A percentile compares a stretch with the other conserved stretches of the same genome.
These are phyloP conservation scores for Volucella inanis DNA, from an alignment of 2,888 invertebrate species.

Conservation along the genomic window DNA sequence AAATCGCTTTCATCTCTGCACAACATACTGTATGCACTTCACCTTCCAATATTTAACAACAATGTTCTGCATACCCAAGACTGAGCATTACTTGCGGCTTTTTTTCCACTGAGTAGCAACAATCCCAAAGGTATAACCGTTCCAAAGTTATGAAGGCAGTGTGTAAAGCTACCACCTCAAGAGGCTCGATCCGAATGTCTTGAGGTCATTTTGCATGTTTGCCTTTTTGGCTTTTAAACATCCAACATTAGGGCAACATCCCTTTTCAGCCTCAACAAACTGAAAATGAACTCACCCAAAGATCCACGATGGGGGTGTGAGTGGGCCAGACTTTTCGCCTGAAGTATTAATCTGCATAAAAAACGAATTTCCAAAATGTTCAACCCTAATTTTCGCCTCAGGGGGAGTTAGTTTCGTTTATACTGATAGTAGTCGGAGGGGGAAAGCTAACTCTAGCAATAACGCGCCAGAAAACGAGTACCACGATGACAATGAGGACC, in stretches of 20 bases:
- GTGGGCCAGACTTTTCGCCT: constrained; percentile 62
- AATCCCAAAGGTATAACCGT: constrained; percentile 60
- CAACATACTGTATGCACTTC: constrained; percentile 45
- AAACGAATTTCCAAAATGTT: constrained; percentile 71
- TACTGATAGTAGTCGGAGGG: constrained; percentile 1
- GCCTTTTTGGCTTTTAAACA: constrained; percentile 12
- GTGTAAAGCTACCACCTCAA: constrained; percentile 38
- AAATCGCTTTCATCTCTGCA: not conserved
- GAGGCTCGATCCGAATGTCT: constrained; percentile 59
- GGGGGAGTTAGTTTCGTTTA: not conserved
- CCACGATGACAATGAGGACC: constrained; percentile 2
- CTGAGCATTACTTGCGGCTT: constrained; percentile 29
- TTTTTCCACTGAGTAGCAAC: constrained; percentile 52
- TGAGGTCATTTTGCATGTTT: constrained; percentile 59
- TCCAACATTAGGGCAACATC: constrained; percentile 8
- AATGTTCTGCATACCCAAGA: constrained; percentile 45
- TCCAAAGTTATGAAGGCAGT: constrained; percentile 41
- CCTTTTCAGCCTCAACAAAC: constrained; percentile 41
- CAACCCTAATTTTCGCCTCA: constrained; percentile 23
- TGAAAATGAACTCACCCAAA: constrained; percentile 47
- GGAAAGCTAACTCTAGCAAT: constrained; percentile 20
- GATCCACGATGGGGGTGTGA: constrained; percentile 1
- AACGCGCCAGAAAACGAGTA: constrained; percentile 8
- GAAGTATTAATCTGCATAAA: constrained; percentile 73
- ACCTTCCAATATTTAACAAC: constrained; percentile 61